Evolutionary conservation across 2,888 invertebrate species (phyloP).

Genomic region (Dendrolimus houi): DNA sequence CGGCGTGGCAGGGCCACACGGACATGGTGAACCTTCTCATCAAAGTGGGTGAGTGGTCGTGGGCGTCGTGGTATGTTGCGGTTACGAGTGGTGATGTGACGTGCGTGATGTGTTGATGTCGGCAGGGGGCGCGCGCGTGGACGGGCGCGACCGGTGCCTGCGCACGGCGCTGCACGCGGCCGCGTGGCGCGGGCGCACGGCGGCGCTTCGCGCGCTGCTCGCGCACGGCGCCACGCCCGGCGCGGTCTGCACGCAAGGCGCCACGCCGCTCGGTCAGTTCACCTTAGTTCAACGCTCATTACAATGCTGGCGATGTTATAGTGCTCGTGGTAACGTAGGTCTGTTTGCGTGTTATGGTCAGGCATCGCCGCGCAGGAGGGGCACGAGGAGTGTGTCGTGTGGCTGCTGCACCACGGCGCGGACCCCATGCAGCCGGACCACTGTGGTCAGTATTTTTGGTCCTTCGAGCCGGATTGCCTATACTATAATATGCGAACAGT

Average conservation of each 20-base stretch:
- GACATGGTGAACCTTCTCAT: constrained; percentile 93
- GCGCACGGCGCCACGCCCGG: constrained; percentile 89
- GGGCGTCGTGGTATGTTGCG: too few species aligned
- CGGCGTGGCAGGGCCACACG: constrained; percentile 95
- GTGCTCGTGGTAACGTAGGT: too few species aligned
- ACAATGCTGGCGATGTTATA: too few species aligned
- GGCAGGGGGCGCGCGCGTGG: constrained; percentile 87
- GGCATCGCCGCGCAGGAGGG: constrained; percentile 98
- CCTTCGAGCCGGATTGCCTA: too few species aligned
- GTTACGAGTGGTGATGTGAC: too few species aligned
- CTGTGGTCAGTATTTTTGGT: constrained; percentile 71
- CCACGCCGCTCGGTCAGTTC: constrained; percentile 87
- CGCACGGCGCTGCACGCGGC: constrained; percentile 96
- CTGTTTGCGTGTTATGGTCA: constrained; percentile 21
- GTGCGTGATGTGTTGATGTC: too few species aligned
- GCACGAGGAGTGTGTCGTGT: constrained; percentile 93
- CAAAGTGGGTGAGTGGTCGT: constrained; percentile 71
- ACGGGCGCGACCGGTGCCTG: constrained; percentile 90
- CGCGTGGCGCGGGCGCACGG: constrained; percentile 95
- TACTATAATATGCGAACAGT: too few species aligned
- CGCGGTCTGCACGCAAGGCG: constrained; percentile 96
- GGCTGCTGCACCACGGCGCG: constrained; percentile 87
- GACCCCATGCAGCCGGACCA: constrained; percentile 91
- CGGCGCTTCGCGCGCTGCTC: constrained; percentile 87
- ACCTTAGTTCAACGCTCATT: too few species aligned